Evolutionary conservation across 2,113 vertebrate species (phyloP).

Genomic region (Gnathonemus longibarbis): DNA sequence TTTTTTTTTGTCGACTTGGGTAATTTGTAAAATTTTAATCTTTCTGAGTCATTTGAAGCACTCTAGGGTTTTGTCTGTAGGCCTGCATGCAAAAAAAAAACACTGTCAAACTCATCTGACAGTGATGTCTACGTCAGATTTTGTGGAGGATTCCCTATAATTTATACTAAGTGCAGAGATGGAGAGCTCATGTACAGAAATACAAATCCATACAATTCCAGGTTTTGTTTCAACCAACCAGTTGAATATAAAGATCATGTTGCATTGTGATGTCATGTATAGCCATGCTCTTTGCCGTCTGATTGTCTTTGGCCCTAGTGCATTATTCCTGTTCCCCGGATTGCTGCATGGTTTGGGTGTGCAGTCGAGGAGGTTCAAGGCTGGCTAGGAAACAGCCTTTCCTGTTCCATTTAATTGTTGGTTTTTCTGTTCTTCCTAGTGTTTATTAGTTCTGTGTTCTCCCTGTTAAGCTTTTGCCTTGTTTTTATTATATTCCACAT

Average conservation of each 20-base stretch:
- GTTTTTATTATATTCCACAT: too few species aligned
- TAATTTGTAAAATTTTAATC: background rate
- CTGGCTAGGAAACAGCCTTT: too few species aligned
- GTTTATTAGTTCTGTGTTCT: too few species aligned
- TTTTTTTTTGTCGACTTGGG: background rate
- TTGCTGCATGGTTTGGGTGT: too few species aligned
- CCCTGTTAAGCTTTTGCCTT: too few species aligned
- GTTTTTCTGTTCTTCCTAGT: too few species aligned
- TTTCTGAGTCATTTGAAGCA: background rate
- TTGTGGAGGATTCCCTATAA: background rate
- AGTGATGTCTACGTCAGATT: background rate
- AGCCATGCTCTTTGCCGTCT: background rate
- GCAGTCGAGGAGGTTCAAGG: too few species aligned
- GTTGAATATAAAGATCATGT: background rate
- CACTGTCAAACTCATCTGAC: background rate
- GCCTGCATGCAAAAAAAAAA: background rate
- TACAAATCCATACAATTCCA: background rate
- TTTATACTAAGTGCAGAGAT: background rate
- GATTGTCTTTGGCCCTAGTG: too few species aligned
- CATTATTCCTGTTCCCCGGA: too few species aligned
- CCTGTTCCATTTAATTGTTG: too few species aligned
- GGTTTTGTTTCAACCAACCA: background rate
- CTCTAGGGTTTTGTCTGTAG: background rate
- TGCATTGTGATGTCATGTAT: too few species aligned
- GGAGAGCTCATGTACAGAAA: background rate